Conservation (phyloP, 2,797 vertebrate genomes). For the Microctenopoma lineatum region DNA sequence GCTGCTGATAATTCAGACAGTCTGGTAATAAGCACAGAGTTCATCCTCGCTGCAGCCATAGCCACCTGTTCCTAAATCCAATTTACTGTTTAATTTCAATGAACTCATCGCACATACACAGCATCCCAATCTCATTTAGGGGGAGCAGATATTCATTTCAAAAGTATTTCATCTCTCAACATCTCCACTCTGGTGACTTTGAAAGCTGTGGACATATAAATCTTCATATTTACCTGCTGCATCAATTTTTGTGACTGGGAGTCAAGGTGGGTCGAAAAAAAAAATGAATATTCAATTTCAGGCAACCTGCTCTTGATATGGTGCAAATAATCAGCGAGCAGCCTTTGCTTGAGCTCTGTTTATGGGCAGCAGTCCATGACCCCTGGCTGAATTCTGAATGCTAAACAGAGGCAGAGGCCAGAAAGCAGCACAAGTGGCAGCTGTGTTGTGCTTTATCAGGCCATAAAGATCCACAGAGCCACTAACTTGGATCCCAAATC, state of each 20-base stretch:
- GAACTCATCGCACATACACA: constrained; percentile 35
- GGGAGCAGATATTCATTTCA: constrained; percentile 43
- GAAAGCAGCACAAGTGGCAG: constrained; percentile 52
- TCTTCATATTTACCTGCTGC: constrained; percentile 1
- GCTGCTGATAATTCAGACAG: constrained; percentile 48
- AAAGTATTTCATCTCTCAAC: constrained; percentile 43
- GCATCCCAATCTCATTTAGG: constrained; percentile 12
- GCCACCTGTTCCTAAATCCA: constrained; percentile 45
- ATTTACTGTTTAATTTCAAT: constrained; percentile 57
- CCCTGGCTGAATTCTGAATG: constrained; percentile 66
- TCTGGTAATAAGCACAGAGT: constrained; percentile 32
- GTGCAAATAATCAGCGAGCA: constrained; percentile 31
- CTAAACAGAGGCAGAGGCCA: constrained; percentile 58
- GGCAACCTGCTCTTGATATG: constrained; percentile 19
- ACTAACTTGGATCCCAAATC: constrained; percentile 37
- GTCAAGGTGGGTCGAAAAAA: constrained; percentile 9
- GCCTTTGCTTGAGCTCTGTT: constrained; percentile 40
- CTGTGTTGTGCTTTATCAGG: constrained; percentile 51
- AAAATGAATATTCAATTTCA: constrained; percentile 27
- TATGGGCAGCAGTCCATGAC: constrained; percentile 47
- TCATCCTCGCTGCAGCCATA: constrained; percentile 4
- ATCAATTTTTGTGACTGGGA: constrained; percentile 14
- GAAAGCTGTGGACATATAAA: neutral
- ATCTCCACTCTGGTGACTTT: constrained; percentile 29
- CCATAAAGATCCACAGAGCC: constrained; percentile 44